Base-by-base conservation (phyloP, 2,113 vertebrate species). In the Xenopus laevis region DNA sequence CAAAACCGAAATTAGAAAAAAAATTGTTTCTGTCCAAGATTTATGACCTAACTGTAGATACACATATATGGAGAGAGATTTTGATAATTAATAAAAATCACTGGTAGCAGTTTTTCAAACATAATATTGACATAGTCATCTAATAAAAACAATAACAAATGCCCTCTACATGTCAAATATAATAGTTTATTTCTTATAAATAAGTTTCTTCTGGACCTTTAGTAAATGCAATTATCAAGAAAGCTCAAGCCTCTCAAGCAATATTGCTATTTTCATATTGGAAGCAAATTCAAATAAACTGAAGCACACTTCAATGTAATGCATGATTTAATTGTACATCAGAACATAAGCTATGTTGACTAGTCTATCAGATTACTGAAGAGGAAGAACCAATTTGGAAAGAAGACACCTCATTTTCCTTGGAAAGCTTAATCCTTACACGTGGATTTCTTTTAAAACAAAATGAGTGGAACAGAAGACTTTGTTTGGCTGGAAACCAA, bases 401-500 rank as follows among this genome's bases (percentile, higher is more conserved):
- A 62, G 67, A 74, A 18, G 23, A 77, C 60, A 77, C 74, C 60
- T 63, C 13, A 47, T 46, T 68, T 77, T 70, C 65, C 66, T 62
- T 69, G 66, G 59, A 63, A 76, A 70, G 58, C 15, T 23, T 63
- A 52, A 64, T 55, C 46, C 59, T 77, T 55, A 64, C 60, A 70
- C 15, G 27, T 64, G 65, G 65, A 69, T 76, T 63, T 62, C 30
- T 69, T 52, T 52, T 63, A n/a, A 68, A 63, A 69, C 20, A 64
- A 75, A 68, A 68, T 16, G 57, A 23, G 30, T 62, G 67, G 47
- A 70, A 64, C 58, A 64, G 67, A 70, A 77, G 74, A 77, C 20
- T 63, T 57, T 73, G 61, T 33, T 70, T 77, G 74, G 74, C 74
- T 55, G 74, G 30, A 55, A n/a, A 45, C 74, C 74, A 77, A 70